Evolutionary conservation across 2,797 vertebrate genomes (phyloP).

Genomic region (Rhynchotus rufescens): DNA sequence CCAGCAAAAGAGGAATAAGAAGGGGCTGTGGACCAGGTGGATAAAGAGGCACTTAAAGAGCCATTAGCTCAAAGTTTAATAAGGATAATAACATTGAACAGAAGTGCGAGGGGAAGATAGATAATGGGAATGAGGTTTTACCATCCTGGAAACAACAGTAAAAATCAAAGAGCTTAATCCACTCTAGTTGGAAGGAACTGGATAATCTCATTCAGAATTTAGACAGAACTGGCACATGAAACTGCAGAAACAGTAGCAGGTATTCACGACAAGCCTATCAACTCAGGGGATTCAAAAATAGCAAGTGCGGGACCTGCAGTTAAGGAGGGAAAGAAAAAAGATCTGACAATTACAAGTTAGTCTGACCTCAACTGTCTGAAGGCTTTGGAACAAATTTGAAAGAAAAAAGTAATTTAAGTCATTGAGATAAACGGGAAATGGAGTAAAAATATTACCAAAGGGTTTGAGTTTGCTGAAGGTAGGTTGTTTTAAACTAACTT

Average conservation of each 20-base stretch:
- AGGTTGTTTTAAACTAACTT: slow-evolving; percentile 17
- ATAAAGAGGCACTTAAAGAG: slow-evolving; percentile 8
- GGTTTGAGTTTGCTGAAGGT: background rate
- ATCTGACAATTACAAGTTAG: slow-evolving; percentile 4
- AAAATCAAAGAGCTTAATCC: background rate
- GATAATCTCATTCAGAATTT: slow-evolving; percentile 15
- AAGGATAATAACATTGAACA: background rate
- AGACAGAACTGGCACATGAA: background rate
- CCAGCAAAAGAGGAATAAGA: background rate
- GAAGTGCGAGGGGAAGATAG: background rate
- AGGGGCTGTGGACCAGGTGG: background rate
- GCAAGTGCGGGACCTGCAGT: background rate
- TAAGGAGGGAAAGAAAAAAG: background rate
- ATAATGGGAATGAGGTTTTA: background rate
- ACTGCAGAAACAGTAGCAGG: background rate
- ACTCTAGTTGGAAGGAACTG: background rate
- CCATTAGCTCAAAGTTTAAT: background rate
- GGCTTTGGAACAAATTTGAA: slow-evolving; percentile 19
- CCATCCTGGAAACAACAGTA: background rate
- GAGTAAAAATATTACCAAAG: slow-evolving; percentile 11
- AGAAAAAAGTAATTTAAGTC: slow-evolving; percentile 31
- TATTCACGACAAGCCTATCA: background rate
- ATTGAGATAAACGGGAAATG: slow-evolving; percentile 2
- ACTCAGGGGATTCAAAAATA: background rate
- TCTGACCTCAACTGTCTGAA: slow-evolving; percentile 14